Evolutionary conservation across 1,140 invertebrate species (phyloP).

Genomic region (Sarcophaga bullata): DNA sequence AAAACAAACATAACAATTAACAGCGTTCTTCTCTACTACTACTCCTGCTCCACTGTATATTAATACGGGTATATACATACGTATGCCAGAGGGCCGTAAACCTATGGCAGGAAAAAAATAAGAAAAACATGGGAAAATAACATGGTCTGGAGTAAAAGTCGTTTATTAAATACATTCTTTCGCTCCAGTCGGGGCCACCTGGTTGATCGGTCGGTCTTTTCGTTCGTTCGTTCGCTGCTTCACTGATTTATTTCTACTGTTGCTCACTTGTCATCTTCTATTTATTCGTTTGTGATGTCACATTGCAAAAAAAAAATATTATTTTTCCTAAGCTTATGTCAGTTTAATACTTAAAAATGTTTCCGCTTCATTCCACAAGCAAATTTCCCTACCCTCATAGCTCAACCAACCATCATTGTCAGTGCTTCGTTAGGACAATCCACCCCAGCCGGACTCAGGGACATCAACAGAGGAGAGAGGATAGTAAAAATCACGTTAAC

Average conservation of each 20-base stretch:
- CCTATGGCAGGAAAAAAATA: no score
- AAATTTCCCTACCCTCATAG: background rate
- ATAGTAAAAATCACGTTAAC: background rate
- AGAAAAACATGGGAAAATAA: no score
- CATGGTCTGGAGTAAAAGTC: background rate
- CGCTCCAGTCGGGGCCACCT: background rate
- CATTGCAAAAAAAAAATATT: background rate
- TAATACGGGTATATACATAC: no score
- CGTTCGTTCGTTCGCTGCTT: background rate
- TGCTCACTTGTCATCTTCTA: background rate
- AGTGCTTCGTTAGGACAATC: no score
- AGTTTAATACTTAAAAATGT: slow-evolving; percentile 25
- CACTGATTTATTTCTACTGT: slow-evolving; percentile 7
- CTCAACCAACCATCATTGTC: background rate
- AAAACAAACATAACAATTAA: slow-evolving; percentile 11
- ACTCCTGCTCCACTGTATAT: no score
- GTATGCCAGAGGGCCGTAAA: no score
- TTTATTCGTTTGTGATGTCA: background rate
- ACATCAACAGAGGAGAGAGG: background rate
- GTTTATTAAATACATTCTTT: slow-evolving; percentile 5
- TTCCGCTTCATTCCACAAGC: background rate
- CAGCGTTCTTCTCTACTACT: background rate
- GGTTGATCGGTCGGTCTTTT: background rate
- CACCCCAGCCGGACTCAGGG: background rate
- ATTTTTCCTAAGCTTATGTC: slow-evolving; percentile 22